phyloP scores from a whole-genome alignment of 1,140 invertebrate genomes.

The Platorchestia sp. region DNA sequence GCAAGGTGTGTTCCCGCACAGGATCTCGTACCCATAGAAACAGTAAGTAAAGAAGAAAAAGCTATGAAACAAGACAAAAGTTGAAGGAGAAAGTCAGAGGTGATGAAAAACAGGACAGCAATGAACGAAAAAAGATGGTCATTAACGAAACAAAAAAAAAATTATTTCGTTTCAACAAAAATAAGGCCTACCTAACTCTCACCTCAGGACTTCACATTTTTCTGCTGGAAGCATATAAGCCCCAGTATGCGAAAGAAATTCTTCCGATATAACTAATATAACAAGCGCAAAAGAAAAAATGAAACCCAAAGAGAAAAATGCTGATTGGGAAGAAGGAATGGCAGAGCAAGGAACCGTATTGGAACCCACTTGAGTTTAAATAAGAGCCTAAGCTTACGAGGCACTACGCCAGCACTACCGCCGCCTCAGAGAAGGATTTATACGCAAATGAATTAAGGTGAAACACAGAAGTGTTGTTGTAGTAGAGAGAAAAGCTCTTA shows the following conservation, averaged over 20 bases:
- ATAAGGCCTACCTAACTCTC: too few relatives aligned
- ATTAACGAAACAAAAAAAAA: too few relatives aligned
- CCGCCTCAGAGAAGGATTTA: background rate
- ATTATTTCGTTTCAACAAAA: too few relatives aligned
- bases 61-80: too few relatives aligned
- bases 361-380: background rate
- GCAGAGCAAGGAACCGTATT: background rate
- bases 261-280: background rate
- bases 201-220: too few relatives aligned
- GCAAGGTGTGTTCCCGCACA: too few relatives aligned
- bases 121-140: too few relatives aligned
- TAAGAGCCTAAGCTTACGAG: background rate
- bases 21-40: too few relatives aligned
- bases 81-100: too few relatives aligned
- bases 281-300: background rate
- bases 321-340: background rate
- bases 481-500: slow-evolving; percentile 5
- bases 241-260: background rate
- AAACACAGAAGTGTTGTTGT: slow-evolving; percentile 10
- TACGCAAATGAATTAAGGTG: background rate
- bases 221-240: background rate
- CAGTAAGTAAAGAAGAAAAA: too few relatives aligned
- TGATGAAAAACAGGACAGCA: too few relatives aligned
- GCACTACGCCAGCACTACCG: background rate
- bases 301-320: background rate